Base-by-base conservation (phyloP, 2,113 vertebrate species). In the Pygoscelis adeliae region DNA sequence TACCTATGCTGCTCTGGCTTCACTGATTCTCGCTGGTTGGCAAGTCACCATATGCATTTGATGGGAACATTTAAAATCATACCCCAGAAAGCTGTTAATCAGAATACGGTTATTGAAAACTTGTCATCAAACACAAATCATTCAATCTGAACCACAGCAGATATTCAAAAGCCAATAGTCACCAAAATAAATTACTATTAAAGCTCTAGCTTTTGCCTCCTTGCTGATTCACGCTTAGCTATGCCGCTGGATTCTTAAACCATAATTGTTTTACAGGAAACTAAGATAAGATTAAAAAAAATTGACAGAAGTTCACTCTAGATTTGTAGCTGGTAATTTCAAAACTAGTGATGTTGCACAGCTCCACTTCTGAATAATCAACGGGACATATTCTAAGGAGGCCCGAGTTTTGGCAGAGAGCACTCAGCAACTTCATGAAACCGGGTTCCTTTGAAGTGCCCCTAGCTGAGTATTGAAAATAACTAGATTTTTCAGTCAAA, bases 91-190 rank as follows among this genome's bases (percentile, higher is more conserved):
- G 69, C 30, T 40, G 36, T 47, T 83, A 46, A 79, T 87, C 67
- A 56, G 74, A 85, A 66, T 71, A 84, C 2, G 4, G 27, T 46
- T 70, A 84, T 6, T 84, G 56, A 83, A 94, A 89, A 73, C 13
- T 56, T 83, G 20, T 81, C 59, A 67, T 1, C 82, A 42, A 85
- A 88, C 26, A 93, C 42, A 76, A 93, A 81, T 73, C 17, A 82
- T 76, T 65, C 53, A 55, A 73, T 86, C 10, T 87, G 83, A 96
- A 67, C 50, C 65, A 53, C 67, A 90, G 42, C 8, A 93, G 65
- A 50, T 58, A 93, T 13, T 92, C n/a, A 91, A 77, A 91, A 93
- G 49, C 32, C 38, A 96, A 21, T n/a, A 88, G 83, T 73, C 53
- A 82, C 46, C 25, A 47, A 84, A 94, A 84, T 16, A 89, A 85